Evolutionary conservation across 2,888 invertebrate species (phyloP), one percentile per base, ranked within the genome.

Genomic region (Malacosoma neustria): DNA sequence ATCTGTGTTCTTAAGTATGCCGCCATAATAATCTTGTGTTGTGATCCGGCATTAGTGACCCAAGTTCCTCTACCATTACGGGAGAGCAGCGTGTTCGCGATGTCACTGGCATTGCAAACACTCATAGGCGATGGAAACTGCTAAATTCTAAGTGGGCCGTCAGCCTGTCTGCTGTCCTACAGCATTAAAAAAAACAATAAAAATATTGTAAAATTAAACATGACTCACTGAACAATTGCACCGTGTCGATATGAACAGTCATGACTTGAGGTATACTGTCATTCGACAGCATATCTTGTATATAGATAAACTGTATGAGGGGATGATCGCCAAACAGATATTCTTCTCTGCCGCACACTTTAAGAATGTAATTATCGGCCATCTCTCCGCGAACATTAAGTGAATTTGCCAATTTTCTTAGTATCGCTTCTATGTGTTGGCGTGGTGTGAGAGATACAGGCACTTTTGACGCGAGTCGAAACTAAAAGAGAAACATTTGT

Each of bases 271-370:
- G 93, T 13, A 86, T 88, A 34, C 87, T 81, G 51, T 91, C 90
- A 51, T 89, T 87, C 7, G 90, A 88, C 38, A 94, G 72, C 46
- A 89, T 89, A 54, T 92, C 92, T 30, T 92, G 92, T 44, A 94
- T 90, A 61, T 93, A 93, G 58, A 91, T 89, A 65, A 91, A 95
- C 59, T 93, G 90, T 47, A 92, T 90, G 11, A 95, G 74, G 0
- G 91, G 90, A 69, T 89, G 85, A 45, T 92, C 89, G 1, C 91
- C 93, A 51, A 92, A 88, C 43, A 95, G 75, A 72, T 92, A 95
- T 9, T 22, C 22, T 9, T 22, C 22, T 7, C 22, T 5, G 9
- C 22, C 22, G 6, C 22, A 22, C 5, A 22, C 22, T 22, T 22
- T 22, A 9, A 22, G 22, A 2, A 22, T 9, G 9, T 6, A 22